Conservation (phyloP, 2,797 vertebrate species). For the Sebastes kiyomatsui region DNA sequence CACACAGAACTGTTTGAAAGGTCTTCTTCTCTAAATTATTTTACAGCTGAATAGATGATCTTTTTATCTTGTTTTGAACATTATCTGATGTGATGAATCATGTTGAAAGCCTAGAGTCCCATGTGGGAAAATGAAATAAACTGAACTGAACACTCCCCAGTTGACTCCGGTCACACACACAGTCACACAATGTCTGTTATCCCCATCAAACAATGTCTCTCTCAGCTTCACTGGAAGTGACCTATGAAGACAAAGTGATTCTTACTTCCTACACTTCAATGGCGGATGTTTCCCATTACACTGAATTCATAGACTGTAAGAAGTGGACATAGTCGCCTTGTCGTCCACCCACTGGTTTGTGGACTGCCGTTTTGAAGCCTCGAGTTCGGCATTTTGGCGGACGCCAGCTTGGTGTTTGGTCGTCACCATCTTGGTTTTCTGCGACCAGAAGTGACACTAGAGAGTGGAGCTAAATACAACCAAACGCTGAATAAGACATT, state of each 20-base stretch:
- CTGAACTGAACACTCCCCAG: neutral
- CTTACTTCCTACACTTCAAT: neutral
- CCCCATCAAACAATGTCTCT: neutral
- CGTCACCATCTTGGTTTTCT: too few relatives aligned
- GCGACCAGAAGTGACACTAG: too few relatives aligned
- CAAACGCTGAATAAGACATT: too few relatives aligned
- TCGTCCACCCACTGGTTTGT: too few relatives aligned
- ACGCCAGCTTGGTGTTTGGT: too few relatives aligned
- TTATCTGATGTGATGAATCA: neutral
- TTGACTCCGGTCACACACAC: neutral
- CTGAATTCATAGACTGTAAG: neutral
- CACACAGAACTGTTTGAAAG: neutral
- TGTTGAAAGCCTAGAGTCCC: neutral
- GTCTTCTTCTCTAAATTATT: neutral
- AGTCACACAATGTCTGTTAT: neutral
- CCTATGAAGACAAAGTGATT: neutral
- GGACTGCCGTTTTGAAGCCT: too few relatives aligned
- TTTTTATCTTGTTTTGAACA: neutral
- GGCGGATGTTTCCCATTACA: neutral
- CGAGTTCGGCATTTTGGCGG: too few relatives aligned
- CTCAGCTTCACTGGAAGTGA: neutral
- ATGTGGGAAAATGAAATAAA: neutral
- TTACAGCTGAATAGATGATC: neutral
- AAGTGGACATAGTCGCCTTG: too few relatives aligned
- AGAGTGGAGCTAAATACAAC: too few relatives aligned